Conservation (phyloP, 2,888 invertebrate genomes). For the Litoditis marina region DNA sequence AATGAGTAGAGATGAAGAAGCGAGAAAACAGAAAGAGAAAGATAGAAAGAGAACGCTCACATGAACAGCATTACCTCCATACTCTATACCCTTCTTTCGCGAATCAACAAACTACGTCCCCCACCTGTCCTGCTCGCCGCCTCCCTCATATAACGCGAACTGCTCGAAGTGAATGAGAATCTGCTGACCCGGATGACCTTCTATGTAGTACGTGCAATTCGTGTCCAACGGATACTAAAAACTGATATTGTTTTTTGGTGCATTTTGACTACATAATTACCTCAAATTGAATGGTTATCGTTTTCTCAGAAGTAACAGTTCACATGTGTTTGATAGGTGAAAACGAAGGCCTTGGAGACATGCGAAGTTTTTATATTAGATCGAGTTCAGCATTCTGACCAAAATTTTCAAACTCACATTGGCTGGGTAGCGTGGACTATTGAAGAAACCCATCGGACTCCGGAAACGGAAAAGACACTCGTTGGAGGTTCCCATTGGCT, state of each 20-base stretch:
- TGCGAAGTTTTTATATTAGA: too few species aligned
- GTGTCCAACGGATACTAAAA: conserved; percentile 63
- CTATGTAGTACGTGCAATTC: conserved; percentile 64
- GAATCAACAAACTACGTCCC: background rate
- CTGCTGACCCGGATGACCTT: conserved; percentile 57
- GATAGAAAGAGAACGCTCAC: background rate
- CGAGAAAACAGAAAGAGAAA: background rate
- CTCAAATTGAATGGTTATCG: too few species aligned
- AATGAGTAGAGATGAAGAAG: too few species aligned
- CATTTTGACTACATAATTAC: background rate
- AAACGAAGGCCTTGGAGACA: too few species aligned
- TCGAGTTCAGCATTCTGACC: too few species aligned
- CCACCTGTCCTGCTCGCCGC: too few species aligned
- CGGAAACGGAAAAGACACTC: conserved; percentile 64
- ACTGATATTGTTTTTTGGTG: too few species aligned
- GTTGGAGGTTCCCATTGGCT: conserved; percentile 62
- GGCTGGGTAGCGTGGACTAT: conserved; percentile 63
- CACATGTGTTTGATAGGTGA: background rate
- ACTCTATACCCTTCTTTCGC: background rate
- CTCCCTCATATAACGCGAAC: conserved; percentile 41
- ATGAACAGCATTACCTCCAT: background rate
- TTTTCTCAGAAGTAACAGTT: background rate
- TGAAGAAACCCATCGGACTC: conserved; percentile 63
- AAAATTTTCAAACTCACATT: conserved; percentile 38
- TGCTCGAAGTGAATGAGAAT: conserved; percentile 60